Evolutionary conservation across 2,797 vertebrate species (phyloP), one percentile per base, ranked within the genome.

Genomic region (Sebastiscus tertius): DNA sequence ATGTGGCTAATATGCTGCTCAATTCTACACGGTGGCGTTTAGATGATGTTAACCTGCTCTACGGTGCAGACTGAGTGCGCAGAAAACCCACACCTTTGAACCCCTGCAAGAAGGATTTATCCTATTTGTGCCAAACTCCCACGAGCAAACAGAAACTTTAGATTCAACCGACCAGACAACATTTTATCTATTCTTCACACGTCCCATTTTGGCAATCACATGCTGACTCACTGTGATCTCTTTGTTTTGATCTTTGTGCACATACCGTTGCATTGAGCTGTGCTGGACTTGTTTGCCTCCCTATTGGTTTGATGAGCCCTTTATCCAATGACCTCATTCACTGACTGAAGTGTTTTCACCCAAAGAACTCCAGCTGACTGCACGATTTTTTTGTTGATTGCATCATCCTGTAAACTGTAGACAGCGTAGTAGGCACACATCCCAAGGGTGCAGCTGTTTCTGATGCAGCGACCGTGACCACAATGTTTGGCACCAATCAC

Each of bases 281-380:
- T 14, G 8, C 76, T 33, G 18, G 42, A 70, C 26, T 62, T 54
- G 62, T 81, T 67, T 69, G 16, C 65, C 67, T 82, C 73, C 33
- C 49, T 26, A 20, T 34, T 69, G 54, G 33, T 46, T 62, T 69
- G 59, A 82, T 56, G 54, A 75, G 54, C 73, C 72, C 27, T 70
- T 69, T 84, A 74, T 85, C 31, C 81, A 27, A 66, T 89, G 79
- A 88, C 72, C 73, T 91, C 86, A 85, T 77, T 81, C 73, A 56
- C 77, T 70, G 60, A 72, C 81, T 82, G 60, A 75, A 69, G 72
- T 62, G 71, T 67, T 81, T 81, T 88, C 52, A 76, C 16, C 46
- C 27, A 46, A 62, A 81, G 5, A 61, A 12, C 65, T 73, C 60
- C 33, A 66, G 74, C 36, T 73, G 81, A 89, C 64, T 66, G 61